Evolutionary conservation across 2,113 vertebrate genomes (phyloP).

Genomic region (Baryphthengus martii): DNA sequence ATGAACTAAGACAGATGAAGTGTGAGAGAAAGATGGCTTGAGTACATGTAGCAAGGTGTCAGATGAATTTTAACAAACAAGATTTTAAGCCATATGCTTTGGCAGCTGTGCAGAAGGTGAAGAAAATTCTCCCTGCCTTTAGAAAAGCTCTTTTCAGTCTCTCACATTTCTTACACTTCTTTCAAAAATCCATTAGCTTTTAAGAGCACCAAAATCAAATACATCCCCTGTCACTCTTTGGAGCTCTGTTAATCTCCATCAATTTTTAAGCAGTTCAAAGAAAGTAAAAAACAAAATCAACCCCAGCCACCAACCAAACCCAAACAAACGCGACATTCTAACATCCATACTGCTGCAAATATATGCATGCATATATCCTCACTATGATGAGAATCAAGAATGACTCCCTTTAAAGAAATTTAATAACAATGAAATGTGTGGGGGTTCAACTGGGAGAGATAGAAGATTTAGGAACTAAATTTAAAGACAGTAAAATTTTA

Average conservation of each 20-base stretch:
- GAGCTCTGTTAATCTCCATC: neutral
- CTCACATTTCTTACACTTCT: neutral
- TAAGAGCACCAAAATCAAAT: neutral
- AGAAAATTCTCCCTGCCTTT: neutral
- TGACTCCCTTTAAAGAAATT: neutral
- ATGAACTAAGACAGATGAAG: conserved; percentile 29
- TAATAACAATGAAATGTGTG: neutral
- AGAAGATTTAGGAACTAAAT: neutral
- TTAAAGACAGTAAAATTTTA: neutral
- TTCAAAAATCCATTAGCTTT: neutral
- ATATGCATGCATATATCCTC: neutral
- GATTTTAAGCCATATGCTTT: neutral
- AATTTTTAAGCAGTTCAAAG: neutral
- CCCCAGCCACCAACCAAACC: neutral
- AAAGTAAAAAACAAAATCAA: neutral
- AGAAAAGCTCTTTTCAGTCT: neutral
- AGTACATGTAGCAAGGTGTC: neutral
- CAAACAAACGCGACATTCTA: neutral
- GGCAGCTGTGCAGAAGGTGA: conserved; percentile 24
- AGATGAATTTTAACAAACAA: neutral
- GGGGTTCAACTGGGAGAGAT: neutral
- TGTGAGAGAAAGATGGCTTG: neutral
- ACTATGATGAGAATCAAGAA: neutral
- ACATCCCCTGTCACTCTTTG: neutral
- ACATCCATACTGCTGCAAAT: neutral